Base-by-base conservation (phyloP, 2,888 invertebrate genomes). In the Drosophila rubida region DNA sequence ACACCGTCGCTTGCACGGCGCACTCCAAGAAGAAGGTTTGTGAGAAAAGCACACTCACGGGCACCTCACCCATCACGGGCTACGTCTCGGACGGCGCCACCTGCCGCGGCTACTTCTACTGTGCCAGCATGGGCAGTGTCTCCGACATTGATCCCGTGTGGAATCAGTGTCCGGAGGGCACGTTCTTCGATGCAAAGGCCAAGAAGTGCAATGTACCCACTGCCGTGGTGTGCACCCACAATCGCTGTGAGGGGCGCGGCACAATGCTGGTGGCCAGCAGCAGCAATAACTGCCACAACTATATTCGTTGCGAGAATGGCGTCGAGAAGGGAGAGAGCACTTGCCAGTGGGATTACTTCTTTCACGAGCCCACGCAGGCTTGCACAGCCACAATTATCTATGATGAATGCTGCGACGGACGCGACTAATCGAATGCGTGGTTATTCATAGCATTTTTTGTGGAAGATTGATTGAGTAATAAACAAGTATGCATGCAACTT, bases 231-330 rank as follows among this genome's bases (percentile, higher is more conserved):
- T 91, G 91, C 70, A 50, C 42, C 0, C 49, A 79, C 51, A 88
- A 91, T 57, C 88, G 91, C 1, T 91, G 91, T 27, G 91, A 91
- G 0, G 90, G 91, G 6, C 89, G 91, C 2, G 87, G 89, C 2
- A 75, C 75, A 0, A 60, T 51, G 32, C 32, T 77, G 16, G 90
- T 91, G 2, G 58, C 80, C 30, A 84, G 87, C 44, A 76, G 78
- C 41, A 70, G 39, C 0, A 87, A 85, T 32, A 69, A 89, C 42
- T 91, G 91, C 41, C 90, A 86, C 16, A 86, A 89, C 54, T 91
- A 74, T 41, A 68, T 85, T 14, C 32, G 58, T 2, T 91, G 91
- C 25, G 55, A 65, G 16, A 49, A 91, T 64, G 68, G 71, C 8
- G 8, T 64, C 0, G 44, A 58, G 13, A 22, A 67, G 5, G 64